phyloP scores from a whole-genome alignment of 2,888 invertebrate species.

The Euclidia mi region DNA sequence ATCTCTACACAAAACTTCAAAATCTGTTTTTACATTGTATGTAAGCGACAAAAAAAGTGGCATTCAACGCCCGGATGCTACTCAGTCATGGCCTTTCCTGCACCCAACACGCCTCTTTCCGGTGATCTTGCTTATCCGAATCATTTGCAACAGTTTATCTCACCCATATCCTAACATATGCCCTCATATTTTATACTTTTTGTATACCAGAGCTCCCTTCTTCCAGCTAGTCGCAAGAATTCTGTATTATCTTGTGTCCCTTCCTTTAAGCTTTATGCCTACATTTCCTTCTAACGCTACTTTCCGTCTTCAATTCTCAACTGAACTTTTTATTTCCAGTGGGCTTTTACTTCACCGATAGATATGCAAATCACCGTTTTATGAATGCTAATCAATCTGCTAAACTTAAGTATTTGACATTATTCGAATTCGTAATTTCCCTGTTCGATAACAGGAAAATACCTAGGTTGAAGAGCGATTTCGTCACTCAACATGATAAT shows the following conservation, averaged over 20 bases:
- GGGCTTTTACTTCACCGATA: slow-evolving; percentile 5
- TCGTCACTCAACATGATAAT: slow-evolving; percentile 18
- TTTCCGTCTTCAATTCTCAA: slow-evolving; percentile 4
- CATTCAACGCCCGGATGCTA: slow-evolving; percentile 21
- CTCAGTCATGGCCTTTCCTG: slow-evolving; percentile 26
- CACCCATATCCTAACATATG: slow-evolving; percentile 14
- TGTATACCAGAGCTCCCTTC: slow-evolving; percentile 4
- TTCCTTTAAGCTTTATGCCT: not conserved
- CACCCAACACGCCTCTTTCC: slow-evolving; percentile 22
- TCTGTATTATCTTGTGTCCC: not conserved
- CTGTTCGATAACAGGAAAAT: slow-evolving; percentile 25
- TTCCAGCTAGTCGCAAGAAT: slow-evolving; percentile 1
- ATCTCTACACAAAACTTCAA: not conserved
- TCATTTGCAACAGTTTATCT: slow-evolving; percentile 26
- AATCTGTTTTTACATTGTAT: slow-evolving; percentile 1
- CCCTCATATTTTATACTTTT: slow-evolving; percentile 12
- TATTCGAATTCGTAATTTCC: slow-evolving; percentile 40
- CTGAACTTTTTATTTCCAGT: slow-evolving; percentile 2
- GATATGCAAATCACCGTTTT: slow-evolving; percentile 21
- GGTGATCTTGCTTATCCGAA: slow-evolving; percentile 26
- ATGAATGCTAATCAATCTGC: slow-evolving; percentile 38
- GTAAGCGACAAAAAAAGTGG: slow-evolving; percentile 14
- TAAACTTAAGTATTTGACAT: slow-evolving; percentile 35
- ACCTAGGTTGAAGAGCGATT: slow-evolving; percentile 31
- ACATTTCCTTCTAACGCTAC: not conserved